Evolutionary conservation across 2,797 vertebrate genomes (phyloP), one percentile per base, ranked within the genome.

Genomic region (Eurystomus glaucurus): DNA sequence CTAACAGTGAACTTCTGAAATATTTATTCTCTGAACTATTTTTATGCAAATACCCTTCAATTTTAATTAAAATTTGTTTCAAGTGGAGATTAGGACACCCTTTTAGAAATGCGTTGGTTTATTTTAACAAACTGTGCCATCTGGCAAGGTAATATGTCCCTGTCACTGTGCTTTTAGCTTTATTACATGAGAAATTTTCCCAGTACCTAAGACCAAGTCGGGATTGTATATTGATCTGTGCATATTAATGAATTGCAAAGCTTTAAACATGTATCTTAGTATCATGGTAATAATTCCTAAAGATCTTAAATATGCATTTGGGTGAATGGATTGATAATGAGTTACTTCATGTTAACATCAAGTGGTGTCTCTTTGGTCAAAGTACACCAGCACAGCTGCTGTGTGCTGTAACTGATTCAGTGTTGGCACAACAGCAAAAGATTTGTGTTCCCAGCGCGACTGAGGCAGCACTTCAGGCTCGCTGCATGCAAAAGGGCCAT

Each of bases 51-150:
- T 82, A 4, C 19, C 22, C 33, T 79, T 55, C 14, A 64, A 79
- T 86, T 96, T 68, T 87, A 92, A 93, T 90, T 84, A 84, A 71
- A 91, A 93, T 78, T 35, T 69, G 9, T 83, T 96, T 87, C 77
- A 88, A 87, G 70, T 54, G 70, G 81, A 62, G 64, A 96, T 93
- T 86, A 89, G 60, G 77, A 50, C 45, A 70, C 75, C 88, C 65
- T 87, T 90, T 85, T 78, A 95, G 85, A 88, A 95, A 92, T 28
- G 66, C 0, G 2, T 92, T 90, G 74, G 74, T 85, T 94, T 96
- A 58, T 74, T 91, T 96, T 55, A 93, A 93, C 64, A 78, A 93
- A 93, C 83, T 52, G 22, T 94, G 77, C 94, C 78, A 87, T 82
- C 92, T 96, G 85, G 48, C 9, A 11, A 94, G 72, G 74, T 88